These are phyloP conservation scores for Drosophila chauvacae DNA, from an alignment of 1,140 invertebrate species.

Conservation along the genomic window DNA sequence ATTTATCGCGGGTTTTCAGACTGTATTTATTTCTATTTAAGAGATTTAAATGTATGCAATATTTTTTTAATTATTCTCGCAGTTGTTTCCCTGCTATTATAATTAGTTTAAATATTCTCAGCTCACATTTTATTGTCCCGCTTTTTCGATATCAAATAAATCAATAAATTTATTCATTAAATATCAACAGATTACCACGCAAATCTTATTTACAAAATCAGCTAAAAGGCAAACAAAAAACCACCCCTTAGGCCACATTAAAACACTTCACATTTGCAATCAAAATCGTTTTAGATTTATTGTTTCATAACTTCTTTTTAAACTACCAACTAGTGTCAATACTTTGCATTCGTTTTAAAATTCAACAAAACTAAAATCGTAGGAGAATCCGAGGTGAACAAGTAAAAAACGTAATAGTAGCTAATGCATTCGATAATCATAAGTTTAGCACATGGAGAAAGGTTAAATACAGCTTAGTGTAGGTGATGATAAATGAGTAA, in stretches of 20 bases:
- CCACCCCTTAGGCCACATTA: not conserved
- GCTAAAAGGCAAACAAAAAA: too few species aligned
- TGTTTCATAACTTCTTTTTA: slow-evolving; percentile 59
- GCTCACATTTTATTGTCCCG: too few species aligned
- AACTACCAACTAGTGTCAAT: slow-evolving; percentile 40
- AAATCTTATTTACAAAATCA: too few species aligned
- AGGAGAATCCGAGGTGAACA: slow-evolving; percentile 14
- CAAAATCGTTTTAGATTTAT: slow-evolving; percentile 67
- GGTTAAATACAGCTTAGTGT: slow-evolving; percentile 8
- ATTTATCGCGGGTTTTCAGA: not conserved
- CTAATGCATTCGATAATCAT: slow-evolving; percentile 24
- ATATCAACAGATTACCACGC: too few species aligned
- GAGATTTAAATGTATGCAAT: too few species aligned
- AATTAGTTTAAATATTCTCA: too few species aligned
- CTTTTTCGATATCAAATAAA: too few species aligned
- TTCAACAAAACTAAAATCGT: slow-evolving; percentile 66
- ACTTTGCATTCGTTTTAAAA: slow-evolving; percentile 49
- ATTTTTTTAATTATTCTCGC: too few species aligned
- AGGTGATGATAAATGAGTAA: slow-evolving; percentile 30
- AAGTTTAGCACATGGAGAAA: slow-evolving; percentile 36
- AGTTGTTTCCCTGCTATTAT: too few species aligned
- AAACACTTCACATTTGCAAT: slow-evolving; percentile 1
- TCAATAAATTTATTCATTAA: too few species aligned
- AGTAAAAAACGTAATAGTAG: slow-evolving; percentile 32
- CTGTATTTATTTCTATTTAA: not conserved